phyloP scores from a whole-genome alignment of 2,113 vertebrate genomes.

The Epinephelus moara region DNA sequence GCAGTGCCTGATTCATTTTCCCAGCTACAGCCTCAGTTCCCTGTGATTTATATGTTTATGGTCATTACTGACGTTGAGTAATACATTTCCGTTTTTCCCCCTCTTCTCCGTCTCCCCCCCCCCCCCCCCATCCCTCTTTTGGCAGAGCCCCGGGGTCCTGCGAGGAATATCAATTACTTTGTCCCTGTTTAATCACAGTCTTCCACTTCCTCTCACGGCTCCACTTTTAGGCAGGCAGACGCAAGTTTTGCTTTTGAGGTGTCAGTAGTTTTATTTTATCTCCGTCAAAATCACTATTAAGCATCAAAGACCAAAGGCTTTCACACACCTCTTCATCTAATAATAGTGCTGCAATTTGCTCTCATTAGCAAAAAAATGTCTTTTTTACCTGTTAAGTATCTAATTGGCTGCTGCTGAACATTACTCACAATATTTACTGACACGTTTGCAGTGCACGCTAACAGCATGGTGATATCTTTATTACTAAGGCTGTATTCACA shows the following conservation, averaged over 20 bases:
- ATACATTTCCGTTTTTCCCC: conserved; percentile 78
- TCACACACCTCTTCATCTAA: not conserved
- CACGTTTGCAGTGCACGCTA: not conserved
- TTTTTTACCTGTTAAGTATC: not conserved
- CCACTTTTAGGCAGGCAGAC: conserved; percentile 32
- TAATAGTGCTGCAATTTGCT: conserved; percentile 13
- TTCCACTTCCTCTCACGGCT: conserved; percentile 42
- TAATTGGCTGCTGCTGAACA: conserved; percentile 9
- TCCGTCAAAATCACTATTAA: conserved; percentile 2
- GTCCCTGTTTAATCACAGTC: conserved; percentile 78
- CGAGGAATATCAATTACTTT: conserved; percentile 84
- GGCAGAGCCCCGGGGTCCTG: conserved; percentile 73
- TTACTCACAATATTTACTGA: conserved; percentile 12
- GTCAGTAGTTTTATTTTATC: conserved; percentile 35
- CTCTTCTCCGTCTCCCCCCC: conserved; percentile 49
- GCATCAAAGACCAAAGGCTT: conserved; percentile 13
- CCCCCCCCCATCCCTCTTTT: conserved; percentile 71
- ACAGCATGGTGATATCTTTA: not conserved
- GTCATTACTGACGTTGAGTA: conserved; percentile 85
- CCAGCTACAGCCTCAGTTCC: conserved; percentile 66
- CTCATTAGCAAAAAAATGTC: conserved; percentile 16
- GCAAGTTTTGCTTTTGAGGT: conserved; percentile 51
- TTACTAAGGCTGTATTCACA: not conserved
- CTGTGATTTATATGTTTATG: conserved; percentile 88
- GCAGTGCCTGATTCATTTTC: conserved; percentile 76